Base-by-base conservation (phyloP, 2,113 vertebrate species). In the Sebastes fasciatus region DNA sequence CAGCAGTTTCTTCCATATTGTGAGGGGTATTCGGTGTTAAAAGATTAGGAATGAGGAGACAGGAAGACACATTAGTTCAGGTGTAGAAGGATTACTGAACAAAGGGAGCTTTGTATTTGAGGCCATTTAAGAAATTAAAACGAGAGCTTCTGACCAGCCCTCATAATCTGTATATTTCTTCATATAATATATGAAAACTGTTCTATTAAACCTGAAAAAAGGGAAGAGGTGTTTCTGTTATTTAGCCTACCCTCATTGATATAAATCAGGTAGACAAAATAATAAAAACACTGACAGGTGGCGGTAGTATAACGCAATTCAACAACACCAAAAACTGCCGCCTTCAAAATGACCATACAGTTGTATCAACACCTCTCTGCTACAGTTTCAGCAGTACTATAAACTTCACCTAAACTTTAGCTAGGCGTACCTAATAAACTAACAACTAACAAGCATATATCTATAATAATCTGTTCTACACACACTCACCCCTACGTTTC, bases 401-500 rank as follows among this genome's bases (percentile, higher is more conserved):
- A 34, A 34, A 34, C 34, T 34, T 34, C 34, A 34, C 34, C 12
- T 54, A 6, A 17, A 54, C 52, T 54, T 58, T 21, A 12, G 10
- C 52, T 17, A n/a, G 2, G 52, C 17, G 52, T 54, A 54, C 52
- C 52, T n/a, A 8, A 21, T 23, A 12, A 58, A 21, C 34, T 34
- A 13, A 21, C n/a, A 58, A 13, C 55, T 13, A 12, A 23, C 23
- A 23, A 63, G 61, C 11, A 2, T 4, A 8, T 34, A 57, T 46
- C 12, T 12, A 51, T 7, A 12, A 4, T 4, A 8, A 0, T 21
- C n/a, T 2, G 8, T 21, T 74, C 8, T 48, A 42, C 64, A 69
- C 4, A 84, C 26, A 94, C 96, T 94, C 86, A 99, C 98, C 97
- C 16, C 45, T 40, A 73, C 88, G 65, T 80, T 86, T 96, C 89